Evolutionary conservation across 2,113 vertebrate species (phyloP).

Genomic region (Garra rufa): DNA sequence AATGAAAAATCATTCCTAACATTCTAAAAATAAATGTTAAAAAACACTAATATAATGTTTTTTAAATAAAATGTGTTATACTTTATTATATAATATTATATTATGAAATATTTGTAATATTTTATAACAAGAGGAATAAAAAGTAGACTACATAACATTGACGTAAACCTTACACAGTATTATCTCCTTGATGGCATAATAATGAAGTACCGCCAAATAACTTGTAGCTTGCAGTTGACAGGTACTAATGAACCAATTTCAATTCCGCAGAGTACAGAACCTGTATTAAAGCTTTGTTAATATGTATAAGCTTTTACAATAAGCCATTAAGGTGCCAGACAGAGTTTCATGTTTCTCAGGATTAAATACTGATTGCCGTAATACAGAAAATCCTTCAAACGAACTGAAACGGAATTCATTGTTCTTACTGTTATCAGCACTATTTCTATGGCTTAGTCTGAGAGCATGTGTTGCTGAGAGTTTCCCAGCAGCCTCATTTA

Average conservation of each 20-base stretch:
- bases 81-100: too few relatives aligned
- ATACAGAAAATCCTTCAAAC: conserved; percentile 2
- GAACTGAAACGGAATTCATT: neutral
- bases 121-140: too few relatives aligned
- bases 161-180: neutral
- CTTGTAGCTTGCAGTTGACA: neutral
- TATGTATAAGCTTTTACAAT: neutral
- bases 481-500: conserved; percentile 17
- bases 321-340: neutral
- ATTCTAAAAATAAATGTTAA: too few relatives aligned
- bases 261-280: neutral
- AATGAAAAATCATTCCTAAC: too few relatives aligned
- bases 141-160: too few relatives aligned
- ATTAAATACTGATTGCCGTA: neutral
- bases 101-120: too few relatives aligned
- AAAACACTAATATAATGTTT: too few relatives aligned
- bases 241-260: neutral
- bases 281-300: neutral
- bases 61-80: too few relatives aligned
- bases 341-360: neutral
- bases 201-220: neutral
- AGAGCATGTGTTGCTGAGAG: neutral
- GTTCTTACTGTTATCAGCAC: neutral
- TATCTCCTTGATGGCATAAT: neutral
- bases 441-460: neutral